Percentiles rank a stretch among this genome's conserved stretches.
Conservation (phyloP, 1,140 invertebrate species). For the Elymnias hypermnestra region DNA sequence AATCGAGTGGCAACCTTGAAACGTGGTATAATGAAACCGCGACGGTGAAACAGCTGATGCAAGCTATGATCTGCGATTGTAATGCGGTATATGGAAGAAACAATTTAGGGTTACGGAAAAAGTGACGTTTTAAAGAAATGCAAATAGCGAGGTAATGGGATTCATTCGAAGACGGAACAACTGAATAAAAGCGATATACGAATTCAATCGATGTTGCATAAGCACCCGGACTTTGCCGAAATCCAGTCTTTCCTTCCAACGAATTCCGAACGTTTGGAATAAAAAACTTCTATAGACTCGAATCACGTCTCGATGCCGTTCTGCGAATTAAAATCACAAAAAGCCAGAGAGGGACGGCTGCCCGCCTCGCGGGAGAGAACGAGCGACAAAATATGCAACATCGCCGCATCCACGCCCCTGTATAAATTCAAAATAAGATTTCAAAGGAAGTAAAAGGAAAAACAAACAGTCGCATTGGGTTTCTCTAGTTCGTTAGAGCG, state of each 20-base stretch:
- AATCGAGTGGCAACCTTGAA: too few species aligned
- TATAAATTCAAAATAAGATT: conserved; percentile 74
- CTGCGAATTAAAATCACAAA: conserved; percentile 75
- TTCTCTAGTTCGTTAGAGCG: conserved; percentile 66
- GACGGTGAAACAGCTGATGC: too few species aligned
- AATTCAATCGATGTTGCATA: conserved; percentile 29
- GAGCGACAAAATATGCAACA: conserved; percentile 58
- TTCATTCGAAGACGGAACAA: conserved; percentile 4
- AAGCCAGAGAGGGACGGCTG: conserved; percentile 55
- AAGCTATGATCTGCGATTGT: too few species aligned
- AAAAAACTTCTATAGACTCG: conserved; percentile 67
- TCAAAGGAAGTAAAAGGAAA: conserved; percentile 69
- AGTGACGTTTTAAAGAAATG: too few species aligned
- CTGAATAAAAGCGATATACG: conserved; percentile 19
- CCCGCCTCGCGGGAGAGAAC: conserved; percentile 36
- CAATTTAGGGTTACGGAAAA: too few species aligned
- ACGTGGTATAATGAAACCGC: too few species aligned
- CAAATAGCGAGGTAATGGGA: conserved; percentile 1
- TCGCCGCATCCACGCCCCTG: conserved; percentile 64
- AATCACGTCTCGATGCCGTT: conserved; percentile 70
- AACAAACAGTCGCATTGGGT: conserved; percentile 54
- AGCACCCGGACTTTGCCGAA: conserved; percentile 38
- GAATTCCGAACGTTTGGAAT: conserved; percentile 64
- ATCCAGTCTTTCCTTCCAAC: conserved; percentile 47
- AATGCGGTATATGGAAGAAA: too few species aligned